Percentiles rank a stretch among this genome's conserved stretches.
Evolutionary conservation across 1,140 invertebrate genomes (phyloP).

Genomic region (Drosophila nasuta): DNA sequence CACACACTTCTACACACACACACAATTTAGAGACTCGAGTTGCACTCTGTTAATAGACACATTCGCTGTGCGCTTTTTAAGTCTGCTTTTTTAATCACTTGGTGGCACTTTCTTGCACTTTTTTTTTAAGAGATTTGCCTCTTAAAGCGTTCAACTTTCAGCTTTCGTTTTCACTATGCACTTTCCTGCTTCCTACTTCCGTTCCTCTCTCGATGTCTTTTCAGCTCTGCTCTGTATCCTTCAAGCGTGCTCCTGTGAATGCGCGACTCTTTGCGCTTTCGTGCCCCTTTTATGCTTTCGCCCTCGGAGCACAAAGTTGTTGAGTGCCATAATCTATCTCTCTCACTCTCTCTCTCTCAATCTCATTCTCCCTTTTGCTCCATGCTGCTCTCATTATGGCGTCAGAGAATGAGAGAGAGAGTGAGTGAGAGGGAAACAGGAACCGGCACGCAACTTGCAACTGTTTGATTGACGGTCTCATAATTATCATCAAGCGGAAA

Average conservation of each 20-base stretch:
- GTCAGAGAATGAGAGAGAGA: slow-evolving; percentile 33
- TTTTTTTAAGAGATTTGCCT: background rate
- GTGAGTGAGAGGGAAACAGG: background rate
- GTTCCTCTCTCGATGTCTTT: slow-evolving; percentile 19
- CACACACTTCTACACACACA: slow-evolving; percentile 16
- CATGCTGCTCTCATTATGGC: slow-evolving; percentile 33
- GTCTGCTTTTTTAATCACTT: slow-evolving; percentile 8
- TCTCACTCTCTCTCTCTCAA: too few relatives aligned
- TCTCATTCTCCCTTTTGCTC: background rate
- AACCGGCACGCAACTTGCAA: slow-evolving; percentile 48
- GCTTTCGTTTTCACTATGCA: slow-evolving; percentile 70
- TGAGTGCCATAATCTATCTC: slow-evolving; percentile 50
- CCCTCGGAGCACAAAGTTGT: slow-evolving; percentile 36
- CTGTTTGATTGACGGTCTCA: slow-evolving; percentile 59
- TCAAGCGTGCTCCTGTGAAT: slow-evolving; percentile 66
- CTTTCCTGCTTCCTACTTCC: slow-evolving; percentile 20
- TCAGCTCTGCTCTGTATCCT: slow-evolving; percentile 47
- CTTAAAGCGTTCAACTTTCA: slow-evolving; percentile 1
- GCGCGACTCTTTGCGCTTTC: slow-evolving; percentile 37
- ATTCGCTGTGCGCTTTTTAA: background rate
- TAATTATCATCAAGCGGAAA: slow-evolving; percentile 73
- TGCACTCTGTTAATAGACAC: background rate
- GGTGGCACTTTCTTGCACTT: slow-evolving; percentile 3
- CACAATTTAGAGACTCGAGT: background rate
- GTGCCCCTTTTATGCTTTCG: slow-evolving; percentile 56